phyloP scores from a whole-genome alignment of 2,113 vertebrate species.

The Gobiocypris rarus region DNA sequence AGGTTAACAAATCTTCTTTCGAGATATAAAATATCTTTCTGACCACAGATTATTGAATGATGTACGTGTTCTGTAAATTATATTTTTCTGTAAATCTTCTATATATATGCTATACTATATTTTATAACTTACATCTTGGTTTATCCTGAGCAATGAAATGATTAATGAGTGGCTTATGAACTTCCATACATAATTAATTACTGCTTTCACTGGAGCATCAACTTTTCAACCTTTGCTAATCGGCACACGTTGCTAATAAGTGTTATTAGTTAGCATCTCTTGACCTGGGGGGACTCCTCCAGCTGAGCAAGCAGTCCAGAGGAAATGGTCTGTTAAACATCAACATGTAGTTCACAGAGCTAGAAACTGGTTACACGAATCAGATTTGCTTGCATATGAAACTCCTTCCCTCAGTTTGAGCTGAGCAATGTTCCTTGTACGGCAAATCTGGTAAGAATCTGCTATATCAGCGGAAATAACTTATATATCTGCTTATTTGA shows the following conservation, averaged over 20 bases:
- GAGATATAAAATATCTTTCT: too few relatives aligned
- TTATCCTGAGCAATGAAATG: not conserved
- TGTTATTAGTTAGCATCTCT: conserved; percentile 16
- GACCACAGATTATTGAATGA: too few relatives aligned
- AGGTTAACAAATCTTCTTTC: too few relatives aligned
- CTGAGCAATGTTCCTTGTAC: not conserved
- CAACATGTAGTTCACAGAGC: not conserved
- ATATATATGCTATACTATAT: not conserved
- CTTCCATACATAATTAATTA: conserved; percentile 23
- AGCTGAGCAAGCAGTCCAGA: conserved; percentile 20
- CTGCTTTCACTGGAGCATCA: not conserved
- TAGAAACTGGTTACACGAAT: not conserved
- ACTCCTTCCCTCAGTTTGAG: not conserved
- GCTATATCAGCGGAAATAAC: conserved; percentile 41
- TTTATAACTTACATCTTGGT: not conserved
- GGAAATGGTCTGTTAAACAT: conserved; percentile 25
- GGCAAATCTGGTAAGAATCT: conserved; percentile 46
- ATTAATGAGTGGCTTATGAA: not conserved
- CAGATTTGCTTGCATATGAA: not conserved
- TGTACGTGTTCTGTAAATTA: not conserved
- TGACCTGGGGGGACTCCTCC: not conserved
- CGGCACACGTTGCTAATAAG: not conserved
- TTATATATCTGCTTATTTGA: conserved; percentile 45
- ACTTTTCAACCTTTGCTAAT: conserved; percentile 21
- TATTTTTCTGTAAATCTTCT: not conserved